These are phyloP conservation scores for Cyphomyrmex costatus DNA, from an alignment of 1,140 invertebrate genomes.

Conservation along the genomic window DNA sequence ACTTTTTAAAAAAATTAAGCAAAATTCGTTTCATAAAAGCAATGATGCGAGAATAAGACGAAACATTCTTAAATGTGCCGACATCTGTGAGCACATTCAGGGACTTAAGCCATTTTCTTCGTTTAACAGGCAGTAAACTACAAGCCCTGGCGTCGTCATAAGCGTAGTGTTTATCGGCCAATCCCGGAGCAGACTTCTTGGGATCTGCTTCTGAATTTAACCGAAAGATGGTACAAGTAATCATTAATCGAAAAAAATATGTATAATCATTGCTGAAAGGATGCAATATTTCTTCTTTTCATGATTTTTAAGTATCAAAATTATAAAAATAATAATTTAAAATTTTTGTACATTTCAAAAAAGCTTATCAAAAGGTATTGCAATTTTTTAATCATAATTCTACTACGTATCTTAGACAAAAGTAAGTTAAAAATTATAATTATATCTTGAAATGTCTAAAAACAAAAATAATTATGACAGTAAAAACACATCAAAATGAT, in stretches of 20 bases:
- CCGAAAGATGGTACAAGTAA: conserved; percentile 83
- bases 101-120: conserved; percentile 80
- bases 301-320: neutral
- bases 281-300: neutral
- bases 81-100: conserved; percentile 84
- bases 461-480: neutral
- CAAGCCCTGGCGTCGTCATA: conserved; percentile 64
- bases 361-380: neutral
- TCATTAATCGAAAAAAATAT: neutral
- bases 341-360: neutral
- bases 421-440: neutral
- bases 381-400: neutral
- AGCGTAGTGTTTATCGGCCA: conserved; percentile 83
- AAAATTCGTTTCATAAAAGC: conserved; percentile 12
- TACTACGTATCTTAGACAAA: neutral
- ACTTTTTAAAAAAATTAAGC: neutral
- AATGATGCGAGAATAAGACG: neutral
- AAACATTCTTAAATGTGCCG: conserved; percentile 79
- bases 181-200: conserved; percentile 67
- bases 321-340: conserved; percentile 22
- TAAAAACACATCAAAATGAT: conserved; percentile 7
- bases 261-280: neutral
- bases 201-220: conserved; percentile 78
- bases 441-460: neutral
- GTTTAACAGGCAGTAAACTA: conserved; percentile 73